phyloP scores from a whole-genome alignment of 1,140 invertebrate genomes.

The Drosophila nannoptera region DNA sequence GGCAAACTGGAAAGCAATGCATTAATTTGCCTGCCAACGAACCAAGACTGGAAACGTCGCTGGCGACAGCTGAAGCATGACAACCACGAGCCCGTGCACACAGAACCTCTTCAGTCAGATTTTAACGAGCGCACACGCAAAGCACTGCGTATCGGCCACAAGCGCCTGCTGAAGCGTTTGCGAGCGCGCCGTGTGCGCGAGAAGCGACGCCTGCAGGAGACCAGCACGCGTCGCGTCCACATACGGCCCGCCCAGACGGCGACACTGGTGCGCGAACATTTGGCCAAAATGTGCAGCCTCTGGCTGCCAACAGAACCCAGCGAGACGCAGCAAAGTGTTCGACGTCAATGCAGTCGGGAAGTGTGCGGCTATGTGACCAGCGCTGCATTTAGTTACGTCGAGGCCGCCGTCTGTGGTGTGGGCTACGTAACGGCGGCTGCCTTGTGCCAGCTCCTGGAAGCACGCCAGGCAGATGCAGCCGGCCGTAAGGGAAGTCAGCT shows the following conservation, averaged over 20 bases:
- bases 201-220: slow-evolving; percentile 79
- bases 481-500: slow-evolving; percentile 35
- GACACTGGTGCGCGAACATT: slow-evolving; percentile 80
- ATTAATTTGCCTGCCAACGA: slow-evolving; percentile 83
- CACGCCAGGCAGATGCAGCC: slow-evolving; percentile 1
- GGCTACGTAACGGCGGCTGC: slow-evolving; percentile 84
- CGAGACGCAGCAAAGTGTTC: slow-evolving; percentile 79
- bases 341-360: slow-evolving; percentile 83
- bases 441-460: slow-evolving; percentile 79
- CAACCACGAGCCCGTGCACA: slow-evolving; percentile 77
- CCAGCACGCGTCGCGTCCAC: slow-evolving; percentile 60
- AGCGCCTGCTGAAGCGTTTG: slow-evolving; percentile 81
- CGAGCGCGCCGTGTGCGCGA: slow-evolving; percentile 81
- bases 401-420: slow-evolving; percentile 83
- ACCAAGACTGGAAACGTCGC: slow-evolving; percentile 80
- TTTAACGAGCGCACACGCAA: slow-evolving; percentile 81
- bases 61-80: slow-evolving; percentile 74
- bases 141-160: slow-evolving; percentile 81
- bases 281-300: slow-evolving; percentile 83
- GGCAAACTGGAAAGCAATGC: slow-evolving; percentile 81
- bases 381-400: slow-evolving; percentile 85
- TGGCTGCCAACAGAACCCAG: slow-evolving; percentile 83
- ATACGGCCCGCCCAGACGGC: slow-evolving; percentile 74
- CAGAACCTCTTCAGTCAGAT: slow-evolving; percentile 83
- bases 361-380: slow-evolving; percentile 86